These are phyloP conservation scores for Plebejus argus DNA, from an alignment of 2,888 invertebrate species.

Conservation along the genomic window DNA sequence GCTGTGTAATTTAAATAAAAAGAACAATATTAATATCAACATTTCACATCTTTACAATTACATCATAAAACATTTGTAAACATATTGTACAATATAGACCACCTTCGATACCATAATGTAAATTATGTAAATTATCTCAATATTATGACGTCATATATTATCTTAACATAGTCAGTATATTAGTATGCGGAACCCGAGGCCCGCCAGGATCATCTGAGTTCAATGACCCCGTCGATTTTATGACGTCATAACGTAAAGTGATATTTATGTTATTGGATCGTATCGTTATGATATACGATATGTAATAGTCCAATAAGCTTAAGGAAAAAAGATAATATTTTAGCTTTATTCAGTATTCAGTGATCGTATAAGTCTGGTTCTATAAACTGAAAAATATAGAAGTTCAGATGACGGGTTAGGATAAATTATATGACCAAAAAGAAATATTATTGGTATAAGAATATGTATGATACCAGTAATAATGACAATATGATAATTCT, in stretches of 20 bases:
- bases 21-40: too few species aligned
- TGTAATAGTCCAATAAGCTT: conserved; percentile 8
- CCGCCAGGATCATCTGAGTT: background rate
- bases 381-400: background rate
- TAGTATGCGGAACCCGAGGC: background rate
- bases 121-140: background rate
- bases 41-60: too few species aligned
- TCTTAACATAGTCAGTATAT: background rate
- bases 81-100: too few species aligned
- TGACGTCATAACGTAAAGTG: background rate
- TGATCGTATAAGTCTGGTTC: background rate
- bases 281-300: conserved; percentile 11
- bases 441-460: too few species aligned
- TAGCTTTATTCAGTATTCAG: background rate
- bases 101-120: too few species aligned
- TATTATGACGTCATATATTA: background rate
- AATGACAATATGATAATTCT: too few species aligned
- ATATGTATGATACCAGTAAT: too few species aligned
- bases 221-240: conserved; percentile 8
- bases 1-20: too few species aligned
- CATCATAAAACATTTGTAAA: too few species aligned
- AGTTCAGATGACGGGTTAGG: too few species aligned
- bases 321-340: background rate
- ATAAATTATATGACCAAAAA: too few species aligned
- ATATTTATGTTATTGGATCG: conserved; percentile 9